phyloP scores from a whole-genome alignment of 2,888 invertebrate species.

The Ichneumon xanthorius region DNA sequence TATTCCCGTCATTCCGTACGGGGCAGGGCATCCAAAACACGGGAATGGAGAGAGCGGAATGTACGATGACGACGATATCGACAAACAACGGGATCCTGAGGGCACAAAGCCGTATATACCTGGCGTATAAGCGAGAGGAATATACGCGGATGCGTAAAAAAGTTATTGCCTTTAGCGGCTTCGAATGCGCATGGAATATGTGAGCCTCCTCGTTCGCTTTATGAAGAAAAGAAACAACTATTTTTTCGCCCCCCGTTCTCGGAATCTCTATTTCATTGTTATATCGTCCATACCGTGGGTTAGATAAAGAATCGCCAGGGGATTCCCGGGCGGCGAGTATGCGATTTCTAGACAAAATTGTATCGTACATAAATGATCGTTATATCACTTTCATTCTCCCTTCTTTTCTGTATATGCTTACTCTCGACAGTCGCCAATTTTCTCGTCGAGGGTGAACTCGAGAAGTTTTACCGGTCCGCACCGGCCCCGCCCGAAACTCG shows the following conservation, averaged over 20 bases:
- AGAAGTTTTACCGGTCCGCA: slow-evolving; percentile 9
- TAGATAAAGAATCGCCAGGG: slow-evolving; percentile 3
- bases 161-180: slow-evolving; percentile 1
- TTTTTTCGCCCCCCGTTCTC: slow-evolving; percentile 3
- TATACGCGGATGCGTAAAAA: slow-evolving; percentile 21
- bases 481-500: not conserved
- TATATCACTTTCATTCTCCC: slow-evolving; percentile 33
- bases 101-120: slow-evolving; percentile 53
- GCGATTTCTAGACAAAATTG: slow-evolving; percentile 42
- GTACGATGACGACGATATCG: slow-evolving; percentile 50
- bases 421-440: not conserved
- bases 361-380: slow-evolving; percentile 63
- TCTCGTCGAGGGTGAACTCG: slow-evolving; percentile 35
- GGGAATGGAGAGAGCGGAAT: slow-evolving; percentile 29
- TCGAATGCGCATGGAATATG: not conserved
- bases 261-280: slow-evolving; percentile 27
- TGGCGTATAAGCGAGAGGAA: slow-evolving; percentile 25
- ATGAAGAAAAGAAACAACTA: not conserved
- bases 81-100: slow-evolving; percentile 43
- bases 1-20: slow-evolving; percentile 61
- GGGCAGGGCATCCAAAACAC: slow-evolving; percentile 22
- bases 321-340: slow-evolving; percentile 15
- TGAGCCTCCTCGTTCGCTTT: not conserved
- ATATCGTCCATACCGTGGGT: not conserved
- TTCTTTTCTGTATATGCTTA: not conserved